Evolutionary conservation across 2,888 invertebrate species (phyloP), one percentile per base, ranked within the genome.

Genomic region (Cryptosula pallasiana): DNA sequence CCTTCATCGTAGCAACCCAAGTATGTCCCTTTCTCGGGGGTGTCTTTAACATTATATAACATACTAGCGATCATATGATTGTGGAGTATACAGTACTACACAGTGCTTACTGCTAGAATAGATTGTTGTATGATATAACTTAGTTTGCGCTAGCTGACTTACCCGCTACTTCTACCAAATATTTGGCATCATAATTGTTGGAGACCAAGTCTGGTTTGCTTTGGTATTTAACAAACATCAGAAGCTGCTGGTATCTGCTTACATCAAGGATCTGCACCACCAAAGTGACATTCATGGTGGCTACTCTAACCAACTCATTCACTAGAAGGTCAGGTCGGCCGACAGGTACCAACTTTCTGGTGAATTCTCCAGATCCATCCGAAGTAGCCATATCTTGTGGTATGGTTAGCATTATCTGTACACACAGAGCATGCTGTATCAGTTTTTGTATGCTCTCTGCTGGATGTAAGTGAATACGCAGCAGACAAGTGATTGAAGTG

Each of bases 211-310:
- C 63, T 63, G 63, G 63, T 34, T 27, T 27, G 25, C 9, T 63
- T 2, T 63, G 29, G 34, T 63, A 63, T 63, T 32, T 27, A 9
- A 63, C 63, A 63, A 63, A 63, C 3, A 63, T 32, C 1, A 63
- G 63, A 25, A 63, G 63, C 20, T 63, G 32, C 2, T 27, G 16
- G 32, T 63, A 63, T 16, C 16, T n/a, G n/a, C 29, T 63, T 9
- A 63, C 63, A n/a, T 63, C 13, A 63, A 32, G 5, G n/a, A 63
- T 29, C 63, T 63, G 29, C n/a, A 63, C 9, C 3, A 32, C 27
- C n/a, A 63, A n/a, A 32, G 63, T 25, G 9, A 63, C 32, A 63
- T 63, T 32, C 63, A 32, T 5, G 5, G 63, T 27, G 25, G 25
- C 13, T 16, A 63, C 63, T 13, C 25, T 25, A 13, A 63, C 32